Evolutionary conservation across 2,797 vertebrate genomes (phyloP).

Genomic region (Dendrocincla fuliginosa): DNA sequence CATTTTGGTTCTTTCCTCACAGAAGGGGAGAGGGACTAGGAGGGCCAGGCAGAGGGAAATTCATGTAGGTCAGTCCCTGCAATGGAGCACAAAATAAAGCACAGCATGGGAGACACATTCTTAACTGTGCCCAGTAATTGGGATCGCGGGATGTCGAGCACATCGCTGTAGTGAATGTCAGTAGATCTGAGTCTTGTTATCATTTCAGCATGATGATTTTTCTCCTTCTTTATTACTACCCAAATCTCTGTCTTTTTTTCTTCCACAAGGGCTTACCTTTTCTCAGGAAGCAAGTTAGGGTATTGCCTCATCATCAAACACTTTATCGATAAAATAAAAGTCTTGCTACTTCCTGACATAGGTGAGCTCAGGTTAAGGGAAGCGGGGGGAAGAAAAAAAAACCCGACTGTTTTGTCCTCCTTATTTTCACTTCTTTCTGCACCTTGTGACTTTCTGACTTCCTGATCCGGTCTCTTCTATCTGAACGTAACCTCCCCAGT

Average conservation of each 20-base stretch:
- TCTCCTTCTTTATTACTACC: background rate
- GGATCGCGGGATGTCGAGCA: background rate
- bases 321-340: background rate
- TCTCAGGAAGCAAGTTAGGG: background rate
- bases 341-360: background rate
- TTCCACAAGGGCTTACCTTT: background rate
- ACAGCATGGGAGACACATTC: rapidly evolving
- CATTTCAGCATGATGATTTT: background rate
- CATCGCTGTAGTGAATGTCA: rapidly evolving
- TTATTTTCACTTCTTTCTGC: background rate
- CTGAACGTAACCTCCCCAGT: background rate
- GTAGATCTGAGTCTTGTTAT: background rate
- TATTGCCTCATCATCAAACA: background rate
- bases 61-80: background rate
- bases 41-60: background rate
- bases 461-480: background rate
- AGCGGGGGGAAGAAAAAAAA: background rate
- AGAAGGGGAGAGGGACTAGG: background rate
- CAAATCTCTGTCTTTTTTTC: background rate
- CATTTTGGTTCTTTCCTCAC: background rate
- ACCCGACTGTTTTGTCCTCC: background rate
- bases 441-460: background rate
- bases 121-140: background rate
- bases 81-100: background rate
- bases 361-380: background rate